Percentiles rank a stretch among this genome's conserved stretches.
phyloP scores from a whole-genome alignment of 2,888 invertebrate species.

The Calameuta idolon region DNA sequence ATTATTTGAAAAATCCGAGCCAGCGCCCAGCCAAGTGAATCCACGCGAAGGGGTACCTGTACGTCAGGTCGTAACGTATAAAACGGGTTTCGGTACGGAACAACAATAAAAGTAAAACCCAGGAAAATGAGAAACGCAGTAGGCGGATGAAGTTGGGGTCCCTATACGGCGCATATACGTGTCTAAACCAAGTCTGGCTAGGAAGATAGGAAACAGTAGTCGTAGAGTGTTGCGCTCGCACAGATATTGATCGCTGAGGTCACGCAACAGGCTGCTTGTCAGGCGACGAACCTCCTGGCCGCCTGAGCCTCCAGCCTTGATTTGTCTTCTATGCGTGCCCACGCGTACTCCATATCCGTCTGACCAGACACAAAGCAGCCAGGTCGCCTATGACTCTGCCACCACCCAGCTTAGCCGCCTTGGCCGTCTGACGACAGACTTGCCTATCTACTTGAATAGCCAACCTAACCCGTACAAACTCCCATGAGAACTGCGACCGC shows the following conservation, averaged over 20 bases:
- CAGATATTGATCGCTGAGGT: constrained; percentile 60
- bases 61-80: background rate
- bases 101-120: background rate
- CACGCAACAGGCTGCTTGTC: constrained; percentile 60
- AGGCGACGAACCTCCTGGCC: constrained; percentile 7
- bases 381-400: background rate
- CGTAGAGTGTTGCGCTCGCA: constrained; percentile 41
- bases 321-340: constrained; percentile 1
- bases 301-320: constrained; percentile 7
- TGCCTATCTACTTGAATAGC: background rate
- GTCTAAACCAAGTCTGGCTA: background rate
- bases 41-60: too few relatives aligned
- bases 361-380: background rate
- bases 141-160: background rate
- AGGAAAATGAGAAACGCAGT: background rate
- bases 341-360: background rate
- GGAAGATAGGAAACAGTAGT: constrained; percentile 5
- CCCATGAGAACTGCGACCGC: background rate
- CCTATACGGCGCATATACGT: background rate
- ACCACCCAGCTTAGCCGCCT: background rate
- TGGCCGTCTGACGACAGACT: background rate
- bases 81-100: background rate
- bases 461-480: background rate
- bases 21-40: too few relatives aligned
- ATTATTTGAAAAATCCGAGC: too few relatives aligned